These are phyloP conservation scores for Dorcus hopei DNA, from an alignment of 2,888 invertebrate genomes.

Conservation along the genomic window DNA sequence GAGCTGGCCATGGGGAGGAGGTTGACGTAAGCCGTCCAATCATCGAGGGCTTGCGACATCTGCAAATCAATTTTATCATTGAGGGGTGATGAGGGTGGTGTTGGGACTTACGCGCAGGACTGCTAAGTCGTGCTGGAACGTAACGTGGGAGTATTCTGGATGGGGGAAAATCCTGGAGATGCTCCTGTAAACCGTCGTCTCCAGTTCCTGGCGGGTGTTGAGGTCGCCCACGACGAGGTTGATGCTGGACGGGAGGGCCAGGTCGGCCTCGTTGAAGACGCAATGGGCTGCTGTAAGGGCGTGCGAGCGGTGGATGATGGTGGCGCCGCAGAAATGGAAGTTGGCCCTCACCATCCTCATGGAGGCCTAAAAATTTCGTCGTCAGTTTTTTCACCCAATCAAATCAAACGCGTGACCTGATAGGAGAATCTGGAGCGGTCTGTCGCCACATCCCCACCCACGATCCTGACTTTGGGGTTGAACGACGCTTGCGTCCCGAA, in stretches of 20 bases:
- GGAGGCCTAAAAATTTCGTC: constrained; percentile 4
- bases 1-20: constrained; percentile 1
- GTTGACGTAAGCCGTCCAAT: constrained; percentile 12
- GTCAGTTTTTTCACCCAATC: no score
- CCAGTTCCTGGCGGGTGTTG: constrained; percentile 6
- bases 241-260: neutral
- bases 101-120: constrained; percentile 13
- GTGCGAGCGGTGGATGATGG: constrained; percentile 10
- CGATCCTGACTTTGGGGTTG: constrained; percentile 18
- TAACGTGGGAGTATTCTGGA: neutral
- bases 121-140: constrained; percentile 19
- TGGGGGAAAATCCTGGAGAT: constrained; percentile 7
- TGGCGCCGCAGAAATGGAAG: constrained; percentile 16
- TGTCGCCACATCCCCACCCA: constrained; percentile 16
- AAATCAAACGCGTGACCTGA: constrained; percentile 10
- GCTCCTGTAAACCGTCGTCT: constrained; percentile 4
- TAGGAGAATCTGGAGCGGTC: constrained; percentile 19
- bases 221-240: constrained; percentile 13
- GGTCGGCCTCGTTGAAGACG: neutral
- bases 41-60: constrained; percentile 14
- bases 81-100: neutral
- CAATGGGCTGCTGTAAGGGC: constrained; percentile 15
- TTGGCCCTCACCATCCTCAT: constrained; percentile 2
- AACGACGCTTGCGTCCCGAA: constrained; percentile 1
- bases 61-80: neutral